Percentiles rank a stretch among this genome's conserved stretches.
Conservation (phyloP, 2,113 vertebrate genomes). For the Varanus salvator region DNA sequence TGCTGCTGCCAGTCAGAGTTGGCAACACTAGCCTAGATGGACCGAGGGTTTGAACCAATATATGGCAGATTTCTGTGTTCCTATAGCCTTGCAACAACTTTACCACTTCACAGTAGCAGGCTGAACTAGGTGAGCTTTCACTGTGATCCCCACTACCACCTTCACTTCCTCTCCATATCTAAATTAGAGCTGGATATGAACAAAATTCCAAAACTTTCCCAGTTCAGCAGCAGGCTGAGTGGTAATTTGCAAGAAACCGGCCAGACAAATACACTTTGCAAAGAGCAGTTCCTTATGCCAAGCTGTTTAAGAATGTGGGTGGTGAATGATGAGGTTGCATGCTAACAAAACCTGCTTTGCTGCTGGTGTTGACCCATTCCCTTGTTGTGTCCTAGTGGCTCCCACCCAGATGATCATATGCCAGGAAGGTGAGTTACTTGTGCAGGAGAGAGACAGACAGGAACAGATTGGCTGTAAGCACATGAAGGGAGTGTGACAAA, state of each 20-base stretch:
- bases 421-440: not conserved
- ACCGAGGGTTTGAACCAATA: too few species aligned
- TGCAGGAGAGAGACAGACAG: not conserved
- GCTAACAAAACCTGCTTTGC: conserved; percentile 14
- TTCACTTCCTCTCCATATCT: not conserved
- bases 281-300: not conserved
- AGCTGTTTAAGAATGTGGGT: not conserved
- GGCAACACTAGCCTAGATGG: too few species aligned
- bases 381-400: not conserved
- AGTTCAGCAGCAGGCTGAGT: not conserved
- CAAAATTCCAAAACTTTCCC: not conserved
- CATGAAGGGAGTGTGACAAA: not conserved
- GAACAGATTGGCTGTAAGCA: too few species aligned
- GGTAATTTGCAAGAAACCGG: too few species aligned
- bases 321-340: not conserved
- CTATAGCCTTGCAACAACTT: not conserved
- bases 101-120: not conserved
- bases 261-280: not conserved
- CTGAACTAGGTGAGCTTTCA: not conserved
- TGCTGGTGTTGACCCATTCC: not conserved
- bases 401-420: not conserved
- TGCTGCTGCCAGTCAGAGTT: not conserved
- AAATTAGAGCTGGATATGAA: not conserved
- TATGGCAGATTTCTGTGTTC: too few species aligned
- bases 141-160: not conserved